These are phyloP conservation scores for Terebella lapidaria DNA, from an alignment of 2,888 invertebrate genomes.

Conservation along the genomic window DNA sequence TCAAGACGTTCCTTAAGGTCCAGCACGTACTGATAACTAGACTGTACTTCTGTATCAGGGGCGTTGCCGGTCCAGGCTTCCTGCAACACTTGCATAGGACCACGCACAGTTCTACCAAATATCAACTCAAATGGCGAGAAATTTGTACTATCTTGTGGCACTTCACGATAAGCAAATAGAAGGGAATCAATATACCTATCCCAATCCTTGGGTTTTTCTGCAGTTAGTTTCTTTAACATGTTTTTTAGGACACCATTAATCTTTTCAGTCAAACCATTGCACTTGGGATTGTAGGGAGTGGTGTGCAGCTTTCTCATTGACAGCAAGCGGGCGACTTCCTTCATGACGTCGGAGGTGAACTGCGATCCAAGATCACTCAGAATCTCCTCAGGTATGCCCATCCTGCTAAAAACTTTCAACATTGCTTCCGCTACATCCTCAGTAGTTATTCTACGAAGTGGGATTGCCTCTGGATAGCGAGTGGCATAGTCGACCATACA, in stretches of 20 bases:
- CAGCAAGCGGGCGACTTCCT: conserved; percentile 13
- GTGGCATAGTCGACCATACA: conserved; percentile 23
- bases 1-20: neutral
- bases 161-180: conserved; percentile 9
- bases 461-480: conserved; percentile 6
- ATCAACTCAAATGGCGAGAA: conserved; percentile 13
- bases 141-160: neutral
- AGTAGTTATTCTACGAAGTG: conserved; percentile 24
- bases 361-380: conserved; percentile 24
- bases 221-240: conserved; percentile 1
- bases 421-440: conserved; percentile 25
- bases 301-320: conserved; percentile 15
- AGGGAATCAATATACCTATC: conserved; percentile 5
- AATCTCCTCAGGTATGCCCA: conserved; percentile 23
- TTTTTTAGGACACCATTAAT: conserved; percentile 16
- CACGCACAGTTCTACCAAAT: conserved; percentile 8
- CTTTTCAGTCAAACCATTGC: conserved; percentile 21
- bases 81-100: conserved; percentile 1
- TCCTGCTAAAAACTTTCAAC: conserved; percentile 16
- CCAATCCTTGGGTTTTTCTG: conserved; percentile 7
- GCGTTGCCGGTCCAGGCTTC: neutral
- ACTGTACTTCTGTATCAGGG: neutral
- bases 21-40: neutral
- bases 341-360: conserved; percentile 22
- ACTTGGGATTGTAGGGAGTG: conserved; percentile 20